A percentile compares a stretch with the other conserved stretches of the same genome.
Evolutionary conservation across 1,140 invertebrate genomes (phyloP).

Genomic region (Sarcophaga peregrina): DNA sequence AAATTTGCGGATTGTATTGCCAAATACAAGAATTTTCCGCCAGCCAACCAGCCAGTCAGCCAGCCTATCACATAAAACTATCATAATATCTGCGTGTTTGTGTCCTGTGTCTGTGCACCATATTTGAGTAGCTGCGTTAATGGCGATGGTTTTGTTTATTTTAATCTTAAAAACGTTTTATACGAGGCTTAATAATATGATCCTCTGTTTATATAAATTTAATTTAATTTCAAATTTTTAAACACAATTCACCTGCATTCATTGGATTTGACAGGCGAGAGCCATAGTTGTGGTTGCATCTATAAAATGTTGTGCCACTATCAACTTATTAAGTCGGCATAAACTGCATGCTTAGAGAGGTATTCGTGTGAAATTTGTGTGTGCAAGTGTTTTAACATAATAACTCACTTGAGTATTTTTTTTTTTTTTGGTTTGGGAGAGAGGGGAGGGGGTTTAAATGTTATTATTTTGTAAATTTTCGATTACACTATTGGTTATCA

Average conservation of each 20-base stretch:
- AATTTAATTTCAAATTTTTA: conserved; percentile 1
- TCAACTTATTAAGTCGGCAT: conserved; percentile 1
- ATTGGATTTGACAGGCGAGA: neutral
- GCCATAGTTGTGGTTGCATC: neutral
- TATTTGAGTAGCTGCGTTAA: no score
- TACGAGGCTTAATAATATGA: neutral
- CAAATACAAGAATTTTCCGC: no score
- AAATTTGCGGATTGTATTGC: no score
- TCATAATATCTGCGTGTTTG: no score
- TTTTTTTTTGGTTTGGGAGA: no score
- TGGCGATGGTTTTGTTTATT: conserved; percentile 4
- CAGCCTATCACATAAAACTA: no score
- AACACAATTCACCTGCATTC: neutral
- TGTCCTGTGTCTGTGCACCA: neutral
- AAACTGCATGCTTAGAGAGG: neutral
- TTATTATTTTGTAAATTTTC: conserved; percentile 19
- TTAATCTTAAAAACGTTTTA: conserved; percentile 5
- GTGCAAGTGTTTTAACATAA: neutral
- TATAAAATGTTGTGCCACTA: neutral
- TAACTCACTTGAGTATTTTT: conserved; percentile 40
- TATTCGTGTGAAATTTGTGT: neutral
- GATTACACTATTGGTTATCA: conserved; percentile 36
- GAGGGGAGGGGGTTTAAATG: neutral
- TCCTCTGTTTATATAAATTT: conserved; percentile 5
- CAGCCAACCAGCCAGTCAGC: no score